Base-by-base conservation (phyloP, 2,113 vertebrate genomes). In the Dermatemys mawii region DNA sequence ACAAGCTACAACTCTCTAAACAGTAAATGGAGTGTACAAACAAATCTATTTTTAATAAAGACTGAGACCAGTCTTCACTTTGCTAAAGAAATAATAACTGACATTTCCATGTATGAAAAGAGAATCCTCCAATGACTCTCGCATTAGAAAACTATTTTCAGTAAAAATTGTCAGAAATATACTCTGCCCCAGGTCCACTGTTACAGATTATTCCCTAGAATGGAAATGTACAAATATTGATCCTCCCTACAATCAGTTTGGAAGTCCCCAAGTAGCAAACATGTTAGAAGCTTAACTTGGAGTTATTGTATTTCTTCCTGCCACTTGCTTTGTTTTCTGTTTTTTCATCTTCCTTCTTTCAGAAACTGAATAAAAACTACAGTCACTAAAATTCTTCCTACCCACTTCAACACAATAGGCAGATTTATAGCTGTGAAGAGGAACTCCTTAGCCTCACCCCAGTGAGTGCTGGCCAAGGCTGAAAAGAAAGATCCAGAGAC, bases 291-390 rank as follows among this genome's bases (percentile, higher is more conserved):
- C 63, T 86, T 78, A 91, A 88, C 70, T 8, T 86, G 73, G 92
- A 92, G 16, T 50, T n/a, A n/a, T 50, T 21, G 1, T 78, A 82
- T 26, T 75, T 10, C 41, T 76, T 76, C 41, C 38, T 29, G 41
- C 26, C 29, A 76, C 70, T 44, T 75, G 22, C 6, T 76, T 46
- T 24, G 44, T 24, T 91, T 91, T 78, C 26, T 88, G 6, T 67
- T 87, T 88, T 78, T 75, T 12, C 19, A 76, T 86, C 70, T 55
- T 32, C 81, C 24, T 92, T 87, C 46, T 87, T 93, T 90, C 16
- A 79, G 89, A 92, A 93, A 49, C 94, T 51, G 84, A 57, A 12
- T 63, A 85, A 94, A 9, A 93, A 10, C 27, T 87, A 76, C 48
- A 83, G 7, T 83, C 8, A 87, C 88, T 91, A 79, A 84, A 4